Evolutionary conservation across 2,797 vertebrate genomes (phyloP), one percentile per base, ranked within the genome.

Genomic region (Phrynocephalus forsythii): DNA sequence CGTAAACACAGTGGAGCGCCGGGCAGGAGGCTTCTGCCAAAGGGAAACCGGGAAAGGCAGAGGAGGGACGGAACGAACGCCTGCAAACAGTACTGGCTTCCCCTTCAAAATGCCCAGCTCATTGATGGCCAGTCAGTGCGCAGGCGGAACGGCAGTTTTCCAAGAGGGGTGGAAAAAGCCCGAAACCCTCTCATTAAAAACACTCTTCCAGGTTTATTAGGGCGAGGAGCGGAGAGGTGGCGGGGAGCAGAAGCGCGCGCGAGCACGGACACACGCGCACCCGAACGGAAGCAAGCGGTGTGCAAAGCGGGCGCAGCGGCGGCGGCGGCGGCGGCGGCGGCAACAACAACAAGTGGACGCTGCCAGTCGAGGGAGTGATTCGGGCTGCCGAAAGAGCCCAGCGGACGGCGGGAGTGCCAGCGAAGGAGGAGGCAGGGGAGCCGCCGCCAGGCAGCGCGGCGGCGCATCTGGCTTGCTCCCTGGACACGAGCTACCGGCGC

Each of bases 1-100:
- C 93, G 94, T 92, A 94, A 95, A 96, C 96, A 96, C 96, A 95
- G 95, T 93, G 91, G 96, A 94, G 95, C 96, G 95, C 94, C 87
- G 90, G 91, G 90, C 83, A 92, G 94, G 89, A 81, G 89, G 68
- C 67, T 90, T 80, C 5, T 91, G 85, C 88, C 86, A 86, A 95
- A 83, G 92, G 92, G 68, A 13, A 72, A 52, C 13, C 30, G n/a
- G 52, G 52, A 26, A 22, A 38, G 30, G 71, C n/a, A 16, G 28
- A 22, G 9, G 68, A 22, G n/a, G 11, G 75, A 9, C 52, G 1
- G 94, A 30, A 13, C 3, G 8, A 20, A 56, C 8, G 81, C 56
- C 87, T 85, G 90, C 91, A 90, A 63, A 88, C 92, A 87, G 88
- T 84, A 69, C 84, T 72, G 20, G 82, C n/a, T 0, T 9, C 0